phyloP scores from a whole-genome alignment of 2,797 vertebrate species.

The Capromys pilorides region DNA sequence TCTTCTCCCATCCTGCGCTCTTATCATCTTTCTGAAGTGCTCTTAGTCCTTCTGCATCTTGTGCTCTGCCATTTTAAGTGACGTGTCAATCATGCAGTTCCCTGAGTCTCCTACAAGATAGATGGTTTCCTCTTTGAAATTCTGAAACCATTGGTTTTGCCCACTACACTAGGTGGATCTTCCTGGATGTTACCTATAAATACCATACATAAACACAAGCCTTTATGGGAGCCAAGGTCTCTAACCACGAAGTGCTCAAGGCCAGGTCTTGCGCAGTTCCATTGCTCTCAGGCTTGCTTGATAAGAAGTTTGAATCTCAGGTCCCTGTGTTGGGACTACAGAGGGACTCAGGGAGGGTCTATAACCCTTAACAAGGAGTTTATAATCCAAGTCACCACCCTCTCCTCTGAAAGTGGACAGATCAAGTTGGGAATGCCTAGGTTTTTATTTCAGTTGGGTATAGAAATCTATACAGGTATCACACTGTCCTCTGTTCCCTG shows the following conservation, averaged over 20 bases:
- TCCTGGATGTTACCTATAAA: background rate
- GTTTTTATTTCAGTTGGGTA: background rate
- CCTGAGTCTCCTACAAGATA: background rate
- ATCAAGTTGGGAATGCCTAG: background rate
- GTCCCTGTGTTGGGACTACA: rapidly evolving
- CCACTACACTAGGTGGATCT: background rate
- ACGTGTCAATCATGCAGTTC: background rate
- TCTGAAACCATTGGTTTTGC: background rate
- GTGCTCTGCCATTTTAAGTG: background rate
- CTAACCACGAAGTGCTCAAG: background rate
- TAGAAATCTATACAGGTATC: background rate
- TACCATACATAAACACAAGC: background rate
- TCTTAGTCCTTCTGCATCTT: background rate
- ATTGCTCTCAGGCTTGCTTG: background rate
- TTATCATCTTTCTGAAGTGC: background rate
- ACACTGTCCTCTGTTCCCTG: background rate
- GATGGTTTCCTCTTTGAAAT: background rate
- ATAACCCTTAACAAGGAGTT: background rate
- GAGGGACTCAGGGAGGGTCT: background rate
- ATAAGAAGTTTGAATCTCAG: background rate
- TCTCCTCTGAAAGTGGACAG: background rate
- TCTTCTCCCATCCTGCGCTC: background rate
- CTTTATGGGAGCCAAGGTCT: background rate
- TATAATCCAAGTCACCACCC: background rate
- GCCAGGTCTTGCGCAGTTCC: background rate